Evolutionary conservation across 2,113 vertebrate species (phyloP).

Genomic region (Boleophthalmus pectinirostris): DNA sequence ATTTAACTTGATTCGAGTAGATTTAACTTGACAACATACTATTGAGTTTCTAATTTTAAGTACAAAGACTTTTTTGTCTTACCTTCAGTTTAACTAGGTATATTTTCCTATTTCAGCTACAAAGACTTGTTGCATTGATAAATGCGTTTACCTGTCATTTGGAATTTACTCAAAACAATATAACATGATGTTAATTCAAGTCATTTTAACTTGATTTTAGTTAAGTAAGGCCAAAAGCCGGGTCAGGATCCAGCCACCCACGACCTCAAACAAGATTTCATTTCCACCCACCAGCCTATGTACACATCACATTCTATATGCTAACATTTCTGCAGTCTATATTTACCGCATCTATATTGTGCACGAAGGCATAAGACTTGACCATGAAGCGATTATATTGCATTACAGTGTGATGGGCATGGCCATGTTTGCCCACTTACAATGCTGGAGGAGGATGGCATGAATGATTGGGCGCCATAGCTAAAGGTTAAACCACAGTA

Average conservation of each 20-base stretch:
- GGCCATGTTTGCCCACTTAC: constrained; percentile 9
- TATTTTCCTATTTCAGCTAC: no score
- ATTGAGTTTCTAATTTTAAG: no score
- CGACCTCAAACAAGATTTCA: background rate
- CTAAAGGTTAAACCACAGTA: constrained; percentile 45
- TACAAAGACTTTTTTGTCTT: no score
- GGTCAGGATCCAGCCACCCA: background rate
- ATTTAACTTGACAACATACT: no score
- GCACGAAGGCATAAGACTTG: background rate
- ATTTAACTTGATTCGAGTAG: no score
- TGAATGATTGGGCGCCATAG: constrained; percentile 20
- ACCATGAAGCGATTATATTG: background rate
- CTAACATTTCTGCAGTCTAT: constrained; percentile 1
- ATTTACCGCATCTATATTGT: background rate
- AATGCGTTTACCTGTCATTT: no score
- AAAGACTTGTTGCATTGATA: no score
- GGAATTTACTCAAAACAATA: no score
- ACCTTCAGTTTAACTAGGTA: no score
- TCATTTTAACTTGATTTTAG: no score
- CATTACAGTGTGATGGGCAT: constrained; percentile 2
- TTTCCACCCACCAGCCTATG: background rate
- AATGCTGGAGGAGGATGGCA: constrained; percentile 6
- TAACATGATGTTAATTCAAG: no score
- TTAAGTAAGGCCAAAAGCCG: no score
- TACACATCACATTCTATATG: background rate